A percentile compares a stretch with the other conserved stretches of the same genome.
phyloP scores from a whole-genome alignment of 2,888 invertebrate genomes.

The Diaperis boleti region DNA sequence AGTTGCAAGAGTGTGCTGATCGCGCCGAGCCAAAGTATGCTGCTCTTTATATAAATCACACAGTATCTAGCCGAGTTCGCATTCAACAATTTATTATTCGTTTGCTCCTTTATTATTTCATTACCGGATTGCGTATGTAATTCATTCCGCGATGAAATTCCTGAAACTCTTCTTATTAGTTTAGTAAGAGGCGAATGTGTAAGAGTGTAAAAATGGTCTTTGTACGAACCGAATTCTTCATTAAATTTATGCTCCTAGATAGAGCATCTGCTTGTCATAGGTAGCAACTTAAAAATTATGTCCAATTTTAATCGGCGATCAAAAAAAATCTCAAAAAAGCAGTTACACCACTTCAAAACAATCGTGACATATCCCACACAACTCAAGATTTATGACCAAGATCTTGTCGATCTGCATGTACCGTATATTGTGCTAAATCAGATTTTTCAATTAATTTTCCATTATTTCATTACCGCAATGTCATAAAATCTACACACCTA shows the following conservation, averaged over 20 bases:
- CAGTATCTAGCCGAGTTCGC: conserved; percentile 7
- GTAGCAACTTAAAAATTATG: too few species aligned
- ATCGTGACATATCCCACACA: conserved; percentile 24
- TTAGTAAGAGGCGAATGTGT: too few species aligned
- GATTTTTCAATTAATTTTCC: conserved; percentile 11
- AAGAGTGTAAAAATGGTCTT: too few species aligned
- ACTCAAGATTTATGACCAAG: conserved; percentile 3
- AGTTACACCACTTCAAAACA: not conserved
- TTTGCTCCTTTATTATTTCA: conserved; percentile 34
- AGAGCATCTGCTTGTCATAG: too few species aligned
- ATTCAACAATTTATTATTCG: conserved; percentile 20
- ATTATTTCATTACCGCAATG: conserved; percentile 7
- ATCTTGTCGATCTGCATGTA: conserved; percentile 10
- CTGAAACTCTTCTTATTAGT: too few species aligned
- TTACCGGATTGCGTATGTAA: conserved; percentile 9
- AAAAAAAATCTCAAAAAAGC: too few species aligned
- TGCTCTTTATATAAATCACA: conserved; percentile 32
- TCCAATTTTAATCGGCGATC: too few species aligned
- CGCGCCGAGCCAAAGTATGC: conserved; percentile 19
- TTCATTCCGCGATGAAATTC: conserved; percentile 21
- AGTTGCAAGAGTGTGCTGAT: conserved; percentile 31
- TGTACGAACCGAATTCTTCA: too few species aligned
- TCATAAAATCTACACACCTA: not conserved
- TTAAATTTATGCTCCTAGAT: too few species aligned
- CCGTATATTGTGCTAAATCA: conserved; percentile 14